These are phyloP conservation scores for Corvus hawaiiensis DNA, from an alignment of 2,113 vertebrate species.

Conservation along the genomic window DNA sequence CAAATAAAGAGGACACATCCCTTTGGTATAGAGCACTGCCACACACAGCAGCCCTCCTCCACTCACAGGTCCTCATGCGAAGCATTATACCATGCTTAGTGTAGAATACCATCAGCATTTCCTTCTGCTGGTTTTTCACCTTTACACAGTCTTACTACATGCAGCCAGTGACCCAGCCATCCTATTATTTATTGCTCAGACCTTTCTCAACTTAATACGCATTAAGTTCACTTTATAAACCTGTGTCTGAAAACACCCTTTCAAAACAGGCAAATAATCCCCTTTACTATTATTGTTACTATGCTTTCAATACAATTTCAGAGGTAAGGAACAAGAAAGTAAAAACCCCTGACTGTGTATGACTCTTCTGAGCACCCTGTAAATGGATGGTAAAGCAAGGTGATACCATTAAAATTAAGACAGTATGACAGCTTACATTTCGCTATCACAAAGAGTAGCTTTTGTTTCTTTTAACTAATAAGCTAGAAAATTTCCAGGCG, in stretches of 20 bases:
- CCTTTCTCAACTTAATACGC: not conserved
- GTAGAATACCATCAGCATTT: not conserved
- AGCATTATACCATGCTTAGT: rapidly evolving
- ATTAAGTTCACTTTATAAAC: not conserved
- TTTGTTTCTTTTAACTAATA: not conserved
- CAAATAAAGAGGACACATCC: not conserved
- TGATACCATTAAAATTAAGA: not conserved
- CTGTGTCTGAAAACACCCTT: not conserved
- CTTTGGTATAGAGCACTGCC: not conserved
- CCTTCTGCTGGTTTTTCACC: not conserved
- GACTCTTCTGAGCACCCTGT: not conserved
- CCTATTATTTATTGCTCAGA: not conserved
- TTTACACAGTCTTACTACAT: not conserved
- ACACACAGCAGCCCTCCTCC: not conserved
- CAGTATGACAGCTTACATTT: not conserved
- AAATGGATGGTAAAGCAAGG: not conserved
- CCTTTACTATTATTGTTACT: not conserved
- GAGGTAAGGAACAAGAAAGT: not conserved
- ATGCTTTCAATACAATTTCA: not conserved
- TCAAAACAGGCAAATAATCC: not conserved
- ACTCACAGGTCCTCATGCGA: not conserved
- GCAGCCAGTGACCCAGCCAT: not conserved
- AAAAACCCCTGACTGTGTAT: not conserved
- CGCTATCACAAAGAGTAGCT: not conserved
- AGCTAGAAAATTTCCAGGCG: not conserved